Base-by-base conservation (phyloP, 92 coral and sea anemone species). In the Phymanthus crucifer region DNA sequence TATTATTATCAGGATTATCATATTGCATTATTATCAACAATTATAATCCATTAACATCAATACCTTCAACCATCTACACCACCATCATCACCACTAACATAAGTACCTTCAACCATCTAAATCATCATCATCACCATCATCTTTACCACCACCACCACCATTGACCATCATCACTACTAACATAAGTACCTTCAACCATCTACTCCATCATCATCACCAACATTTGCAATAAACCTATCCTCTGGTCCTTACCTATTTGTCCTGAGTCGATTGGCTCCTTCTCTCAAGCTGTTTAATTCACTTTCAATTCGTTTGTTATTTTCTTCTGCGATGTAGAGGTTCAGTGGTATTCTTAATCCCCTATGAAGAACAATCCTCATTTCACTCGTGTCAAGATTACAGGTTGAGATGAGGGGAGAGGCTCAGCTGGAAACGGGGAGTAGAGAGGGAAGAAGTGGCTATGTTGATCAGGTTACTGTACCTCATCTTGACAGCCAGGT, bases 401-500 rank as follows among this genome's bases (percentile, higher is more conserved):
- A 50, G n/a, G n/a, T 50, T 50, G 23, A 17, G 58, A 21, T 4
- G 10, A 54, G 64, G 27, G n/a, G 64, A 0, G 29, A 11, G 64
- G 27, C 0, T 26, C 0, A 54, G 2, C 8, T 19, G 27, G 10
- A 11, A 27, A 17, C 10, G 64, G 64, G 27, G 27, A 18, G 64
- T 50, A 10, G 64, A 18, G 5, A 19, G 64, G 14, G 17, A 43
- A 43, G 48, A 43, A 43, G 2, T 17, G 13, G 48, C 18, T 43
- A 54, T 54, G 64, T 23, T 3, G 26, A 54, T 19, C 27, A 8
- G 4, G 64, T 3, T 0, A 54, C 83, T 46, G n/a, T 24, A 92
- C 98, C 98, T 95, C 98, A 95, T 92, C 74, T 92, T 95, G 34
- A 95, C 45, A 74, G 98, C 97, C 84, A 88, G 76, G 80, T 95